Evolutionary conservation across 2,113 vertebrate genomes (phyloP).

Genomic region (Clarias gariepinus): DNA sequence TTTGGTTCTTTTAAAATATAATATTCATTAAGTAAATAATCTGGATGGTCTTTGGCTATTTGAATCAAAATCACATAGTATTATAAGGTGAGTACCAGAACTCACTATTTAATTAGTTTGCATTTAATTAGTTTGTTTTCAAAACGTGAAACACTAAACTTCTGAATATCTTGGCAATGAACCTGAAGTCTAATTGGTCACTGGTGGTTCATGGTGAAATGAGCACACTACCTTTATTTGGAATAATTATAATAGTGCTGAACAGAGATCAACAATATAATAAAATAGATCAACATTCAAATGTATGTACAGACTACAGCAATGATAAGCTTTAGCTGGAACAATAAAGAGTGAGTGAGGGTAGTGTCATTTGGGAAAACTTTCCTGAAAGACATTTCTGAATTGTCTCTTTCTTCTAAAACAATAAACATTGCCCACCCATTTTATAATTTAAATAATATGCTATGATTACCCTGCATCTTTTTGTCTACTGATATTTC

Average conservation of each 20-base stretch:
- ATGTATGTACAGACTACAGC: no score
- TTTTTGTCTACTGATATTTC: not conserved
- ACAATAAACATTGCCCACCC: no score
- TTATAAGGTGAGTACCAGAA: not conserved
- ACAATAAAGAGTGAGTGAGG: no score
- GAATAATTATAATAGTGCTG: no score
- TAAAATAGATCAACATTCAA: no score
- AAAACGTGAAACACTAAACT: not conserved
- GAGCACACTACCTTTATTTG: not conserved
- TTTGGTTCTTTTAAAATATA: no score
- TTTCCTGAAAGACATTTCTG: no score
- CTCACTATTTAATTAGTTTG: not conserved
- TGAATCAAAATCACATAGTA: not conserved
- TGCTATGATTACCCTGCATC: not conserved
- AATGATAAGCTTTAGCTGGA: no score
- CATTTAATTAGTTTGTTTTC: not conserved
- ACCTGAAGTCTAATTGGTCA: not conserved
- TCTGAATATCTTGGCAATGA: not conserved
- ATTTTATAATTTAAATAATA: no score
- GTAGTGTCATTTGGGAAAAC: no score
- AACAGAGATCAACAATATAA: not conserved
- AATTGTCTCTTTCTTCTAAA: no score
- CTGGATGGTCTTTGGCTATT: not conserved
- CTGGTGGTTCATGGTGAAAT: not conserved
- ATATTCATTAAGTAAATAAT: no score